Evolutionary conservation across 2,113 vertebrate species (phyloP), one percentile per base, ranked within the genome.

Genomic region (Malurus cyaneus): DNA sequence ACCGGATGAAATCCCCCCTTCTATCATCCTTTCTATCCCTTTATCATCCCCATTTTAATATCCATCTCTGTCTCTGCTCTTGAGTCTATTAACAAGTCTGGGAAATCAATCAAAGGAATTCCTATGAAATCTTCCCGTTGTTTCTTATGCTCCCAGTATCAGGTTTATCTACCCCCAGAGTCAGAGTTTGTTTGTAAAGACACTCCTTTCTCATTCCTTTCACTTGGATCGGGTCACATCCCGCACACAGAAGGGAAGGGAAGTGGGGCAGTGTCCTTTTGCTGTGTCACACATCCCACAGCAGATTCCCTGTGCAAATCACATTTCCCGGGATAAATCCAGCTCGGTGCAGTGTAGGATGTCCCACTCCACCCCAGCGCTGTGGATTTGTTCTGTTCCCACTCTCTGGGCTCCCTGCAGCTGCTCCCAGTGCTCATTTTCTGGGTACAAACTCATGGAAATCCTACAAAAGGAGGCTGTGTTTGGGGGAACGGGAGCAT

Each of bases 351-450:
- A 14, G 56, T 2, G 18, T 31, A 11, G n/a, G 24, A 3, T n/a
- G n/a, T 3, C 1, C 0, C 7, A 3, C 31, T 24, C 26, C 21
- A 6, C 21, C 21, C 1, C 50, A 0, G 25, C 0, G 1, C 5
- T 20, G 0, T 0, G 29, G 10, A 2, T 53, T 13, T 17, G 14
- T 23, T 6, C 73, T 61, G 49, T 34, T 77, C n/a, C 14, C 49
- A 5, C 41, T 28, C 4, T 4, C 34, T 15, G 34, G 25, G 20
- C 2, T 29, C 3, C 6, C 21, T 11, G 70, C 5, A 3, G 49
- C 28, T 2, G 1, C 9, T 11, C 41, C 26, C 46, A 39, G 0
- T 1, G 6, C 32, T 31, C 9, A 3, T 42, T 54, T 28, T 9
- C 28, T 0, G 79, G 34, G 8, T 1, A 11, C 49, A 53, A 26